Conservation (phyloP, 2,113 vertebrate species). For the Laterallus jamaicensis region DNA sequence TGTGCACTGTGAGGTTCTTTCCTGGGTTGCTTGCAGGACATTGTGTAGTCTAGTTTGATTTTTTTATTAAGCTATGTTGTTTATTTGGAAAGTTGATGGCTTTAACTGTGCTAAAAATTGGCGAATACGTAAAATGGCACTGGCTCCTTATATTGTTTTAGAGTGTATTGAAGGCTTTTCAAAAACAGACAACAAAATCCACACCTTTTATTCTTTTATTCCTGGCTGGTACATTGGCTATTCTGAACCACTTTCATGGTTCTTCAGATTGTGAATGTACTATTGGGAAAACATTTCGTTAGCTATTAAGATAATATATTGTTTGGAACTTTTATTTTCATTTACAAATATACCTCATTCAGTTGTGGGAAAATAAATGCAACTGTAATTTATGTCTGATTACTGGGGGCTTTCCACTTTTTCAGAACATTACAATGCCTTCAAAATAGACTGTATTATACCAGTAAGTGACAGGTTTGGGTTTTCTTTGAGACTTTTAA, state of each 20-base stretch:
- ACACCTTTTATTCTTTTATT: constrained; percentile 20
- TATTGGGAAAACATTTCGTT: constrained; percentile 60
- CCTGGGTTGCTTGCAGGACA: constrained; percentile 68
- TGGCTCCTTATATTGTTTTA: neutral
- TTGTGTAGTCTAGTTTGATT: constrained; percentile 62
- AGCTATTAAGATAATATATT: constrained; percentile 65
- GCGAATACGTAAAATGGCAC: constrained; percentile 52
- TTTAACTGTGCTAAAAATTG: constrained; percentile 57
- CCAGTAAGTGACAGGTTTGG: too few species aligned
- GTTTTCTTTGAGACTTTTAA: too few species aligned
- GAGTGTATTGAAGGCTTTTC: constrained; percentile 48
- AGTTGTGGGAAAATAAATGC: constrained; percentile 81
- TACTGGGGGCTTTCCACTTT: too few species aligned
- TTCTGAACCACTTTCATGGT: constrained; percentile 67
- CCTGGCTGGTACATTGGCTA: constrained; percentile 68
- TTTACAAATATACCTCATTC: constrained; percentile 81
- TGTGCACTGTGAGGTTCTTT: constrained; percentile 78
- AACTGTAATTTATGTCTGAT: too few species aligned
- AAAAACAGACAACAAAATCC: neutral
- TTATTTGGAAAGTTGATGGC: constrained; percentile 57
- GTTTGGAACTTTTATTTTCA: constrained; percentile 55
- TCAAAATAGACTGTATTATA: too few species aligned
- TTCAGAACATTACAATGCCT: too few species aligned
- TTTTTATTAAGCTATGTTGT: constrained; percentile 69
- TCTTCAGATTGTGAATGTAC: constrained; percentile 72